Conservation (phyloP, 2,888 invertebrate species). For the Magallana nippona region DNA sequence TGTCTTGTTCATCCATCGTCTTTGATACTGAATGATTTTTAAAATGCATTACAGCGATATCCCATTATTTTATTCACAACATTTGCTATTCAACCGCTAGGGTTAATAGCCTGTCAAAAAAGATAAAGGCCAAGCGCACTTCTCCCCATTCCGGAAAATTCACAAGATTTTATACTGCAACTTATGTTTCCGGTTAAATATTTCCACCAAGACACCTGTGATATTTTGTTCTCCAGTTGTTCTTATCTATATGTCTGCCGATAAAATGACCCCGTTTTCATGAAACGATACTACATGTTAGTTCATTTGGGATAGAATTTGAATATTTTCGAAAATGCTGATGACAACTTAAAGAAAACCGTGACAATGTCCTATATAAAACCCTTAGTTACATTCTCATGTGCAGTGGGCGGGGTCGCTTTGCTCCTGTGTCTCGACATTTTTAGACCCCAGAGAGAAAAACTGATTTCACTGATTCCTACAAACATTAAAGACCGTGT, state of each 20-base stretch:
- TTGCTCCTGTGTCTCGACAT: neutral
- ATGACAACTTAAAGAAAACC: neutral
- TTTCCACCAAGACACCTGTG: conserved; percentile 1
- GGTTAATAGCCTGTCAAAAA: too few species aligned
- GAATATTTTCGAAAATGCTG: neutral
- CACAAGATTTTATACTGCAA: neutral
- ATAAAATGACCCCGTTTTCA: conserved; percentile 9
- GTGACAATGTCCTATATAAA: conserved; percentile 22
- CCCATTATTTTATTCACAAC: too few species aligned
- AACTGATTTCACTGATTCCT: conserved; percentile 2
- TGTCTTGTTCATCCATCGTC: too few species aligned
- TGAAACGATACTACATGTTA: neutral
- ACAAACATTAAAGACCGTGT: neutral
- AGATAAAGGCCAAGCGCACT: too few species aligned
- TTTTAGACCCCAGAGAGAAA: conserved; percentile 18
- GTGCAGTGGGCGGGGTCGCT: conserved; percentile 36
- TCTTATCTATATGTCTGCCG: conserved; percentile 13
- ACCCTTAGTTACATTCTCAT: conserved; percentile 13
- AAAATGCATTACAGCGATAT: too few species aligned
- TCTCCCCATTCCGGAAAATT: neutral
- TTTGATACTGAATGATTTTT: too few species aligned
- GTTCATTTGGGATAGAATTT: neutral
- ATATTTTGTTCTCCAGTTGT: neutral
- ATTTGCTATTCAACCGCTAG: too few species aligned
- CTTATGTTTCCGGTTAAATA: neutral